Conservation (phyloP, 2,888 invertebrate genomes). For the Deroplatys truncata region DNA sequence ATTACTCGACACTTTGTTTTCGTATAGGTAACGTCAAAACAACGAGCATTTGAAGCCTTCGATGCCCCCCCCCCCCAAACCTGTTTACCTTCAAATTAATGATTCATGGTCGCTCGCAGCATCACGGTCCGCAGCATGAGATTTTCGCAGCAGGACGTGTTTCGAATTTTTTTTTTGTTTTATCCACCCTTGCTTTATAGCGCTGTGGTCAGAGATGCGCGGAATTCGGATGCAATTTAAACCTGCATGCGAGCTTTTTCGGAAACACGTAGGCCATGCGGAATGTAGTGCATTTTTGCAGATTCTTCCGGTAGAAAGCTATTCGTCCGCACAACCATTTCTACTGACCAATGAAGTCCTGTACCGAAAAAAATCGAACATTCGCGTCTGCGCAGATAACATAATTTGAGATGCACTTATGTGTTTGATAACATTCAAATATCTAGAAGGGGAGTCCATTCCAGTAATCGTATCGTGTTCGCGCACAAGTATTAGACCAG, state of each 20-base stretch:
- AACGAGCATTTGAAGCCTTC: neutral
- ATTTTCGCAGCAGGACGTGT: neutral
- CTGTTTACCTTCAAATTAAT: constrained; percentile 14
- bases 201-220: neutral
- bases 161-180: neutral
- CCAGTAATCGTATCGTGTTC: too few relatives aligned
- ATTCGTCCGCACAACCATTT: neutral
- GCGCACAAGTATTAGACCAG: too few relatives aligned
- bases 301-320: neutral
- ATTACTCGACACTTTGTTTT: neutral
- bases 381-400: neutral
- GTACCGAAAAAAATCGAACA: neutral
- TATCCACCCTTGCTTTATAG: neutral
- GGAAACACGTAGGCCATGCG: neutral
- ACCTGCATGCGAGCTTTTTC: neutral
- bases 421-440: too few relatives aligned
- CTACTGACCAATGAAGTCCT: neutral
- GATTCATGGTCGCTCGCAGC: neutral
- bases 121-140: neutral
- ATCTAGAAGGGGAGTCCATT: too few relatives aligned
- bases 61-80: neutral
- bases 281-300: neutral
- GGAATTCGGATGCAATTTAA: neutral
- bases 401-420: neutral
- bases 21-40: neutral